Percentiles rank a stretch among this genome's conserved stretches.
Conservation (phyloP, 2,888 invertebrate species). For the Cloeon dipterum region DNA sequence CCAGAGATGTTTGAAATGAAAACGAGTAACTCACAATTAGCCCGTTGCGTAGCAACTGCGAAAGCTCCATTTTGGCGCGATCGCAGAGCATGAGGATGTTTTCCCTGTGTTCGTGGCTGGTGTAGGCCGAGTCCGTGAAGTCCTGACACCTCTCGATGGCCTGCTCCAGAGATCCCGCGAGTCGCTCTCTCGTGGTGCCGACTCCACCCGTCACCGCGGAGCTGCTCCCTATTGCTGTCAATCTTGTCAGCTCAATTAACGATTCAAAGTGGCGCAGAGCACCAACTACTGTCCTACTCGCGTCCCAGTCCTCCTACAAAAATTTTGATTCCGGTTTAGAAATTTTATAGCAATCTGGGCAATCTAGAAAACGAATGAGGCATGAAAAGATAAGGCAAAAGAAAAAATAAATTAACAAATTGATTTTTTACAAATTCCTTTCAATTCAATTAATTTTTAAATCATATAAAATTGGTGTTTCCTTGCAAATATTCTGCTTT, state of each 20-base stretch:
- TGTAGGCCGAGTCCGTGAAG: slow-evolving; percentile 98
- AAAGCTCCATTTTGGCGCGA: slow-evolving; percentile 73
- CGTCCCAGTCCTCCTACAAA: slow-evolving; percentile 35
- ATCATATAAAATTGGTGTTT: too few relatives aligned
- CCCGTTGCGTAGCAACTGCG: slow-evolving; percentile 56
- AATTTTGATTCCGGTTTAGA: too few relatives aligned
- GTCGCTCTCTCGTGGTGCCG: slow-evolving; percentile 37
- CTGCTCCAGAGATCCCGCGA: slow-evolving; percentile 68
- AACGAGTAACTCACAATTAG: slow-evolving; percentile 15
- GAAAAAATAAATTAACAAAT: too few relatives aligned
- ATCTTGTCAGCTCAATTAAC: slow-evolving; percentile 63
- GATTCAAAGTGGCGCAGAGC: slow-evolving; percentile 68
- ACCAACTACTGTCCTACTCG: slow-evolving; percentile 48
- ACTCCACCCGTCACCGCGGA: slow-evolving; percentile 3
- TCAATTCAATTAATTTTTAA: too few relatives aligned
- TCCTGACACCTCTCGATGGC: slow-evolving; percentile 90
- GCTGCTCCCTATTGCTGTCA: slow-evolving; percentile 31
- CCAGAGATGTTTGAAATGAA: too few relatives aligned
- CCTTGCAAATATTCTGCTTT: too few relatives aligned
- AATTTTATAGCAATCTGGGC: too few relatives aligned
- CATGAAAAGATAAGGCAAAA: too few relatives aligned
- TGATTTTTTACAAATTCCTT: too few relatives aligned
- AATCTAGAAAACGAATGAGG: too few relatives aligned
- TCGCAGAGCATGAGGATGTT: slow-evolving; percentile 75
- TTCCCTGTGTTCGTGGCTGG: slow-evolving; percentile 89